These are phyloP conservation scores for Caerostris darwini DNA, from an alignment of 1,140 invertebrate genomes.

Conservation along the genomic window DNA sequence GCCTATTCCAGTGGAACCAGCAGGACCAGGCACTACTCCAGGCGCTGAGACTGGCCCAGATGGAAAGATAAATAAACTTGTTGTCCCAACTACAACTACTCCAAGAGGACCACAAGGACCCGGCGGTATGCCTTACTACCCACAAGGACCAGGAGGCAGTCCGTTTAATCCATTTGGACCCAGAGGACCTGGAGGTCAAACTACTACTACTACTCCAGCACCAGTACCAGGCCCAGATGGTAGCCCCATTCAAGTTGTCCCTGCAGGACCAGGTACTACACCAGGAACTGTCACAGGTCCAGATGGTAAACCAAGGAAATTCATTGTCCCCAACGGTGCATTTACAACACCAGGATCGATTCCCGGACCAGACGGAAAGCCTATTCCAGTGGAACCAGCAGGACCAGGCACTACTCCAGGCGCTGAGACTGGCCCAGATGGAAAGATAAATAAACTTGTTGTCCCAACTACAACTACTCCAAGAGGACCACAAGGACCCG, in stretches of 20 bases:
- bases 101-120: slow-evolving; percentile 22
- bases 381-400: slow-evolving; percentile 29
- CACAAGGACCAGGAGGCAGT: not conserved
- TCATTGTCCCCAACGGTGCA: slow-evolving; percentile 5
- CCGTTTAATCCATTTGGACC: not conserved
- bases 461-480: not conserved
- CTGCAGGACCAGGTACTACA: slow-evolving; percentile 31
- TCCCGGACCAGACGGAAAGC: slow-evolving; percentile 21
- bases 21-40: slow-evolving; percentile 36
- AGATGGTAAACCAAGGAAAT: slow-evolving; percentile 4
- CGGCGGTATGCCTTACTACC: not conserved
- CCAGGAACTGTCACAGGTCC: slow-evolving; percentile 18
- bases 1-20: not conserved
- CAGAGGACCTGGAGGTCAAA: not conserved
- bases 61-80: not conserved
- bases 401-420: slow-evolving; percentile 46
- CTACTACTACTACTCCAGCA: not conserved
- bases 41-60: slow-evolving; percentile 25
- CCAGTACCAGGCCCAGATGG: slow-evolving; percentile 4
- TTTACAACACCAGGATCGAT: slow-evolving; percentile 33
- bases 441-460: not conserved
- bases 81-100: not conserved
- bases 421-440: slow-evolving; percentile 24
- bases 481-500: not conserved
- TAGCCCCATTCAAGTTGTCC: not conserved